Base-by-base conservation (phyloP, 2,113 vertebrate species). In the Rhipidura dahli region DNA sequence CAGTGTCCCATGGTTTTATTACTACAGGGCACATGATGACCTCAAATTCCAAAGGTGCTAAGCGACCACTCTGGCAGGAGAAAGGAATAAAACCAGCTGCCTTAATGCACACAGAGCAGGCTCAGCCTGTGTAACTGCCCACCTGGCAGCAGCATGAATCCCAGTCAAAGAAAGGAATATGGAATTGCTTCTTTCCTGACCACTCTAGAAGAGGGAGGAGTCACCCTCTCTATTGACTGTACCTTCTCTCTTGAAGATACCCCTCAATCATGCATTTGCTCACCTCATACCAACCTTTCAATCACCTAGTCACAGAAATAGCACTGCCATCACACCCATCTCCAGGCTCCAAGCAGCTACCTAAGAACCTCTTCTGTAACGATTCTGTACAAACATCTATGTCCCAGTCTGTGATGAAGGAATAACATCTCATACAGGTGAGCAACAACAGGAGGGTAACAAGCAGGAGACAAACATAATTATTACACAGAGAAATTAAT, bases 101-200 rank as follows among this genome's bases (percentile, higher is more conserved):
- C n/a, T 72, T 17, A 63, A 54, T 0, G 1, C 4, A 11, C 37
- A 49, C 10, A 39, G 47, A 21, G 6, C 0, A 0, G n/a, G 37
- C 5, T 11, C 40, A 57, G 47, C 30, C 27, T 2, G 0, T 2
- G 0, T 22, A 45, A 42, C 26, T 21, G 40, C 39, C 60, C 30
- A 11, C 39, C 1, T 2, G 40, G 73, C 44, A 60, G 61, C 13
- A 21, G 40, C 40, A 51, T 7, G 1, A 92, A 79, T 7, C 7
- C 22, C 30, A 77, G 5, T 11, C 10, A 6, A 49, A 68, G 44
- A 56, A 89, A 64, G 12, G 22, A 64, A 61, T 75, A 19, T 1
- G 1, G 50, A 47, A 73, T 37, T 54, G 33, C 31, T 72, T 79
- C 30, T 49, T 54, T 23, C 42, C 53, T 79, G 65, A 49, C 13